Percentiles rank a stretch among this genome's conserved stretches.
These are phyloP conservation scores for Tachina grossa DNA, from an alignment of 2,888 invertebrate species.

Conservation along the genomic window DNA sequence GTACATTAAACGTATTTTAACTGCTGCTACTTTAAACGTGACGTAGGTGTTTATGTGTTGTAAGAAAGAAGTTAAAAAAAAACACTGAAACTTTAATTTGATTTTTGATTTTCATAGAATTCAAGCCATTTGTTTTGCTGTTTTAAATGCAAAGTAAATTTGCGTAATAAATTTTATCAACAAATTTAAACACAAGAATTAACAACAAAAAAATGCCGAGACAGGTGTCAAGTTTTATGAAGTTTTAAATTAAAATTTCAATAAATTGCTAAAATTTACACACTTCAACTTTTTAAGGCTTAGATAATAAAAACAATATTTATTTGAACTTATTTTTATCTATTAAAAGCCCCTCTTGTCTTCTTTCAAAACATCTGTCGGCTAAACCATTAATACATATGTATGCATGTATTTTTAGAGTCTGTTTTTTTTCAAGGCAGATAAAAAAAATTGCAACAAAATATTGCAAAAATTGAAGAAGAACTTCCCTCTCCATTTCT, in stretches of 20 bases:
- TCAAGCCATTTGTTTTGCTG: conserved; percentile 55
- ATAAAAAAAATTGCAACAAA: conserved; percentile 41
- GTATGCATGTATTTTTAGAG: conserved; percentile 66
- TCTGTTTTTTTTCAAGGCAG: conserved; percentile 19
- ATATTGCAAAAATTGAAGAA: conserved; percentile 58
- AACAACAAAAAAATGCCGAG: conserved; percentile 29
- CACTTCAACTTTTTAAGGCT: neutral
- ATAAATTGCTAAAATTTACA: conserved; percentile 32
- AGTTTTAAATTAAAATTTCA: conserved; percentile 37
- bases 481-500: conserved; percentile 65
- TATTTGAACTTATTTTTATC: neutral
- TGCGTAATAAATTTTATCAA: conserved; percentile 58
- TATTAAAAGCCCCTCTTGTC: conserved; percentile 17
- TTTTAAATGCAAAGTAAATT: conserved; percentile 49
- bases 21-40: conserved; percentile 67
- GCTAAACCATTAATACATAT: conserved; percentile 65
- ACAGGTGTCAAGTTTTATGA: conserved; percentile 63
- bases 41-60: conserved; percentile 63
- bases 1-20: conserved; percentile 55
- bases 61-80: conserved; percentile 4
- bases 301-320: neutral
- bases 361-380: conserved; percentile 66
- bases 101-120: conserved; percentile 56
- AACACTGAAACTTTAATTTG: conserved; percentile 56
- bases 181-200: conserved; percentile 31